A percentile compares a stretch with the other conserved stretches of the same genome.
phyloP scores from a whole-genome alignment of 1,140 invertebrate genomes.

The Ips typographus region DNA sequence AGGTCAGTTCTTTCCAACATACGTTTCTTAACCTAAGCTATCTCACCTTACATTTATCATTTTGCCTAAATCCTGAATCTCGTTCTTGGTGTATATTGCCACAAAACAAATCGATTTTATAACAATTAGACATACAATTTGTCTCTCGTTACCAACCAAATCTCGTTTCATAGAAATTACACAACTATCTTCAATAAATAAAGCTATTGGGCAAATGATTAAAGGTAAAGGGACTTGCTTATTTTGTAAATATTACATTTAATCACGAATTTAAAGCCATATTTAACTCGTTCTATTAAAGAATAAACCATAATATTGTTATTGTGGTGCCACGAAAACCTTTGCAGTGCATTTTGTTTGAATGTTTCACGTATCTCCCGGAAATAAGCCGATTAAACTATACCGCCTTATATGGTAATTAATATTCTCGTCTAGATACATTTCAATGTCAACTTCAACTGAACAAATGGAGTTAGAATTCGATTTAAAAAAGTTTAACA shows the following conservation, averaged over 20 bases:
- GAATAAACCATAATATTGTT: no score
- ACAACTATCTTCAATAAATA: not conserved
- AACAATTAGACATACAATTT: not conserved
- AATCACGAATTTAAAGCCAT: no score
- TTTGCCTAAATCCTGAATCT: not conserved
- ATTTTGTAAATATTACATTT: no score
- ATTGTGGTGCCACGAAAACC: not conserved
- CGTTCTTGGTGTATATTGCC: not conserved
- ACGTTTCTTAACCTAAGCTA: not conserved
- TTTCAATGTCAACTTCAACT: not conserved
- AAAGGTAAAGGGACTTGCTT: not conserved
- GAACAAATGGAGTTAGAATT: not conserved
- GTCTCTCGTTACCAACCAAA: not conserved
- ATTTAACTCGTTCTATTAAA: no score
- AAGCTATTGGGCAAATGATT: not conserved
- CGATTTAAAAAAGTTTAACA: conserved; percentile 11
- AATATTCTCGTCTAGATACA: not conserved
- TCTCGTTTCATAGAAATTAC: not conserved
- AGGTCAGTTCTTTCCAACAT: not conserved
- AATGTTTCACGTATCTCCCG: not conserved
- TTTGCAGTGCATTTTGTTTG: not conserved
- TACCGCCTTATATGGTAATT: not conserved
- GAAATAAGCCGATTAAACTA: not conserved
- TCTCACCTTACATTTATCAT: not conserved
- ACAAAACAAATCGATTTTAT: not conserved